Conservation (phyloP, 1,140 invertebrate genomes). For the Heliconius nattereri region DNA sequence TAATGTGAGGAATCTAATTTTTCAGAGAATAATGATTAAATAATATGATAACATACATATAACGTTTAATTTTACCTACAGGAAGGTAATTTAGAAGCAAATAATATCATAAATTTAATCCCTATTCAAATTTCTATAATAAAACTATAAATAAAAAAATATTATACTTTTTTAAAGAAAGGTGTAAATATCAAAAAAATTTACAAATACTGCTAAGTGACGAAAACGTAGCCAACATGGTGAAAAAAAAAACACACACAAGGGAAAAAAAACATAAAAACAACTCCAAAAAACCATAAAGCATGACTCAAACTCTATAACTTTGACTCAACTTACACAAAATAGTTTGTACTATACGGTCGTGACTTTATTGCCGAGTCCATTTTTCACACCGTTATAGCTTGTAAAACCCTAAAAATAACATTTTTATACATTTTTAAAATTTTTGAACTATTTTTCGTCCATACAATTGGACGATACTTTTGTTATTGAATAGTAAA, state of each 20-base stretch:
- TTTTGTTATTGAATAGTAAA: too few species aligned
- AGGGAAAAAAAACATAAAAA: constrained; percentile 26
- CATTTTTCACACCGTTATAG: constrained; percentile 79
- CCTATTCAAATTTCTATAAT: background rate
- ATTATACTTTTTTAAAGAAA: background rate
- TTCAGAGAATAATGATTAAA: too few species aligned
- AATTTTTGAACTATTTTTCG: too few species aligned
- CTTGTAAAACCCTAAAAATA: constrained; percentile 80
- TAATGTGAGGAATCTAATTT: too few species aligned
- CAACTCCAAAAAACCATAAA: constrained; percentile 38
- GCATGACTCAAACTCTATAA: constrained; percentile 43
- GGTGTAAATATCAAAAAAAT: background rate
- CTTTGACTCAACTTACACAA: constrained; percentile 62
- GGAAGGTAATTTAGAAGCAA: too few species aligned
- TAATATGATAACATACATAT: too few species aligned
- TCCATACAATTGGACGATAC: too few species aligned
- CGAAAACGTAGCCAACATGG: background rate
- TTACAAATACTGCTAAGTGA: background rate
- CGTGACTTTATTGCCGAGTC: constrained; percentile 74
- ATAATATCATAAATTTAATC: too few species aligned
- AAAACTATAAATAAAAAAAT: background rate
- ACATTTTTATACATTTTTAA: background rate
- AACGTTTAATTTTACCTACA: too few species aligned
- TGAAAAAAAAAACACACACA: background rate
- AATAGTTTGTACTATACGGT: constrained; percentile 71